Conservation (phyloP, 1,140 invertebrate genomes). For the Bombus picipes region DNA sequence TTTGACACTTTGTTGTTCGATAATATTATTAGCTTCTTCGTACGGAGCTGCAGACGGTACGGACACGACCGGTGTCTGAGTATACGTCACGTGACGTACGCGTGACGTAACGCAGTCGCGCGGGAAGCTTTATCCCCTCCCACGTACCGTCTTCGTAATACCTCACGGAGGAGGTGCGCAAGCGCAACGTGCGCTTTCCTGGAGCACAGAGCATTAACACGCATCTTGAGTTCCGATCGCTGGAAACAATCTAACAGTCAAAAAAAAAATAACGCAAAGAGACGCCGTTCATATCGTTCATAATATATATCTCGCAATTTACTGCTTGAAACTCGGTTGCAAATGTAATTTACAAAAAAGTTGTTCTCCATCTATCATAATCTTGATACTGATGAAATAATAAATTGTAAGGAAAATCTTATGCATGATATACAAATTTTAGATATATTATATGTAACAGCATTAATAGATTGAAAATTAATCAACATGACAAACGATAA, state of each 20-base stretch:
- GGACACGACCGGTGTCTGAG: slow-evolving; percentile 55
- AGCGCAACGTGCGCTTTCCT: slow-evolving; percentile 58
- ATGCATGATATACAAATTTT: background rate
- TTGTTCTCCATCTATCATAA: background rate
- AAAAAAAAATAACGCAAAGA: slow-evolving; percentile 3
- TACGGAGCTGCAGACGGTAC: slow-evolving; percentile 44
- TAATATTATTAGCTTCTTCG: slow-evolving; percentile 38
- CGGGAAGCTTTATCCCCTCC: slow-evolving; percentile 62
- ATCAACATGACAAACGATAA: background rate
- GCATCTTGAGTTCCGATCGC: slow-evolving; percentile 52
- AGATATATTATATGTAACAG: background rate
- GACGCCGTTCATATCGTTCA: background rate
- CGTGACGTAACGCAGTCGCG: slow-evolving; percentile 69
- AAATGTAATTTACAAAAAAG: background rate
- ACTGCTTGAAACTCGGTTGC: too few relatives aligned
- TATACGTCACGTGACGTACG: slow-evolving; percentile 66
- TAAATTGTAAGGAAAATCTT: background rate
- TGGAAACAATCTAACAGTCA: slow-evolving; percentile 47
- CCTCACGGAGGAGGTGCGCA: slow-evolving; percentile 41
- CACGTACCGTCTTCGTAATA: slow-evolving; percentile 55
- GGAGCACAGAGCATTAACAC: slow-evolving; percentile 54
- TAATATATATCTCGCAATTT: background rate
- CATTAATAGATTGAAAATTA: background rate
- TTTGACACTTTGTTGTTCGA: slow-evolving; percentile 16
- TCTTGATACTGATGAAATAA: too few relatives aligned